These are phyloP conservation scores for Caenorhabditis auriculariae DNA, from an alignment of 2,888 invertebrate species.

Conservation along the genomic window DNA sequence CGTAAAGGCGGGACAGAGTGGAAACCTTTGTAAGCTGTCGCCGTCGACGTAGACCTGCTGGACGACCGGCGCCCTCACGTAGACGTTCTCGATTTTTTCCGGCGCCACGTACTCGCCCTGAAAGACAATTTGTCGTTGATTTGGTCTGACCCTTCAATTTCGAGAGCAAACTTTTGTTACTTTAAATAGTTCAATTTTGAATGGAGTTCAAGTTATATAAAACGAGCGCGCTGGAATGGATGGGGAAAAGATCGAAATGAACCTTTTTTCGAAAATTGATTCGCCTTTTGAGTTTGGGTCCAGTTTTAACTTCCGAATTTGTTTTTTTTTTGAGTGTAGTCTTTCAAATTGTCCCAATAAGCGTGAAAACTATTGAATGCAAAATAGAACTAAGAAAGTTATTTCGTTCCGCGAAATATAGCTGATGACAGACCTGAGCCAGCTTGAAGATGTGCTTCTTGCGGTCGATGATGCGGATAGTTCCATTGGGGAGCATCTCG, in stretches of 20 bases:
- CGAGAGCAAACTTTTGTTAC: no score
- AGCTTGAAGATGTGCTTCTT: slow-evolving; percentile 68
- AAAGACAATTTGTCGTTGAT: slow-evolving; percentile 63
- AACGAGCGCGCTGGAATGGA: no score
- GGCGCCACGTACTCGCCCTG: slow-evolving; percentile 98
- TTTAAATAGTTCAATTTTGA: not conserved
- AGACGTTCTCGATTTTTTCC: slow-evolving; percentile 84
- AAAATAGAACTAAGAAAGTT: no score
- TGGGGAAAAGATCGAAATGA: not conserved
- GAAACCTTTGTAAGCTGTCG: slow-evolving; percentile 64
- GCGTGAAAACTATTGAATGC: no score
- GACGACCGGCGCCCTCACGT: slow-evolving; percentile 63
- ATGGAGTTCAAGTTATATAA: no score
- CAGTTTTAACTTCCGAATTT: no score
- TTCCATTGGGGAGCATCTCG: slow-evolving; percentile 63
- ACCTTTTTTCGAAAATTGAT: not conserved
- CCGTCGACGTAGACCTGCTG: slow-evolving; percentile 67
- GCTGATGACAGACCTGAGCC: slow-evolving; percentile 60
- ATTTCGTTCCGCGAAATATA: not conserved
- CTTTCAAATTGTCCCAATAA: no score
- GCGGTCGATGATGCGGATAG: slow-evolving; percentile 67
- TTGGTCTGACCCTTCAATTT: no score
- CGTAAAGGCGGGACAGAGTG: slow-evolving; percentile 47
- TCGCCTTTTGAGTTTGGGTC: slow-evolving; percentile 1
- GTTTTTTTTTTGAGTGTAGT: not conserved